Base-by-base conservation (phyloP, 2,888 invertebrate genomes). In the Leucoma salicis region DNA sequence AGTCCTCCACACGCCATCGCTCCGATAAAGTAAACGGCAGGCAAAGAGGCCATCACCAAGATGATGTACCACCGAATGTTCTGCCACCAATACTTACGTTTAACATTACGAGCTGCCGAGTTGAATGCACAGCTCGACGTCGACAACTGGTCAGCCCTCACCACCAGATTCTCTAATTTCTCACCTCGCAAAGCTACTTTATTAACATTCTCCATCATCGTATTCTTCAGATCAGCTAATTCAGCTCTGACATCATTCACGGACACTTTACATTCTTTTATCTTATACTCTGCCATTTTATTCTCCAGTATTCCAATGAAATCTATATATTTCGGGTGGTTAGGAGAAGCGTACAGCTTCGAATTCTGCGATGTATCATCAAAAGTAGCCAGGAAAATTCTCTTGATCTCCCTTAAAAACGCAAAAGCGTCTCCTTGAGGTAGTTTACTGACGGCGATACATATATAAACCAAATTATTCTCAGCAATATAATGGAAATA, bases 1-100 rank as follows among this genome's bases (percentile, higher is more conserved):
- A 45, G 13, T 14, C 40, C 40, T 3, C 45, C 45, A 14, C 45
- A 41, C 32, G 40, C 40, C 11, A 11, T n/a, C 3, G 34, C 7
- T 16, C 27, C 44, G 6, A n/a, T 15, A n/a, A 35, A 35, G 13
- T 44, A 44, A 18, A 35, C 27, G 2, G 21, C 10, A 1, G 21
- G 10, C 2, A n/a, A 2, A 1, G 16, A 8, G 4, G 34, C 29
- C n/a, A 24, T 0, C 5, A 15, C 35, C 12, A 39, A 10, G 12
- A 35, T 21, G 3, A 44, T 11, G 1, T 35, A n/a, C 32, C 36
- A 14, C 12, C n/a, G 40, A 3, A 37, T 24, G 15, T 45, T 29
- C 28, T 40, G 31, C 39, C 45, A 36, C 45, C 37, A 40, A 10
- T 34, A 37, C 18, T 40, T 40, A 1, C 40, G 32, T 15, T 41